Conservation (phyloP, 2,888 invertebrate genomes). For the Apodemia duryi region DNA sequence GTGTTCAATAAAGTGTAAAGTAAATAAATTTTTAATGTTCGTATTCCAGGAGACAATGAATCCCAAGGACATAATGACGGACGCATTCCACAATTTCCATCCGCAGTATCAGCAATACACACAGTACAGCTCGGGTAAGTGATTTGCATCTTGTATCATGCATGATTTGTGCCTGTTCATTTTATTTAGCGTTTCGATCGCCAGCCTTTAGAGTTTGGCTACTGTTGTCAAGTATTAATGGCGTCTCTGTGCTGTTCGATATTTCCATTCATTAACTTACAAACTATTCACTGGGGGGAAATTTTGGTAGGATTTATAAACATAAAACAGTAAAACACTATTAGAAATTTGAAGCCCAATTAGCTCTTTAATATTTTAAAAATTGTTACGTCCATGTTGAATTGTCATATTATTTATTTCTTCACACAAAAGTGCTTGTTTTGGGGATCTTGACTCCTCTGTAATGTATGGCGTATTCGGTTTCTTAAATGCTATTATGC, state of each 20-base stretch:
- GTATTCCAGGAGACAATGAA: constrained; percentile 94
- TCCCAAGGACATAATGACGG: constrained; percentile 99
- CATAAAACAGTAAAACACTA: too few relatives aligned
- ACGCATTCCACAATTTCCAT: constrained; percentile 99
- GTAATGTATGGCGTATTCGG: too few relatives aligned
- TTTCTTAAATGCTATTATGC: too few relatives aligned
- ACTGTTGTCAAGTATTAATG: background rate
- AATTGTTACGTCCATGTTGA: too few relatives aligned
- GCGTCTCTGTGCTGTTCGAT: background rate
- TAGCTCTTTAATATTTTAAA: too few relatives aligned
- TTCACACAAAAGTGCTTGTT: too few relatives aligned
- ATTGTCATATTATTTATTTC: too few relatives aligned
- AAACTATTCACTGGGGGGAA: too few relatives aligned
- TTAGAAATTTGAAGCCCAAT: too few relatives aligned
- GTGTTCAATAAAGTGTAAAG: background rate
- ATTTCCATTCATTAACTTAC: background rate
- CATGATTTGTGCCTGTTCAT: constrained; percentile 46
- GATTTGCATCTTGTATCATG: constrained; percentile 21
- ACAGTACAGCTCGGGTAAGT: constrained; percentile 95
- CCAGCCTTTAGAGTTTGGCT: constrained; percentile 18
- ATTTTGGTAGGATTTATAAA: too few relatives aligned
- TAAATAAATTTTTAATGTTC: background rate
- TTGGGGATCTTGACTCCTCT: too few relatives aligned
- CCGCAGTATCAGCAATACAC: constrained; percentile 99
- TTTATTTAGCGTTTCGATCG: constrained; percentile 48